Base-by-base conservation (phyloP, 2,113 vertebrate genomes). In the Ceyx margarethae region DNA sequence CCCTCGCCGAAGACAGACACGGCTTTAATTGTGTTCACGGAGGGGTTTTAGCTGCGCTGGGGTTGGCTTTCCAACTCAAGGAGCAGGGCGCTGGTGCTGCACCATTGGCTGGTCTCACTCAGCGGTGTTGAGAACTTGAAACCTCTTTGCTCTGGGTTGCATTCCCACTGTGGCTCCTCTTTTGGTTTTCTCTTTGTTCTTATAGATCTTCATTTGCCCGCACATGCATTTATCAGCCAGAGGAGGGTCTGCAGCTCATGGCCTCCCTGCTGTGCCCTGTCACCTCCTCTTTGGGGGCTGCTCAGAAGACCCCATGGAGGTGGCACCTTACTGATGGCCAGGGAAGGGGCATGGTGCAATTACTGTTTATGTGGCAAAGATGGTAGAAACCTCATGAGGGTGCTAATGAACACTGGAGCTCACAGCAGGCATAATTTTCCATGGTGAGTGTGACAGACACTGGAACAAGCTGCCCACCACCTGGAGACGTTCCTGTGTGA, bases 331-430 rank as follows among this genome's bases (percentile, higher is more conserved):
- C 22, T 45, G 53, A 6, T 19, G 68, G 26, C 60, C 45, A 12
- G 45, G 53, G n/a, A 53, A 18, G 45, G 53, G 35, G 21, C 35
- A 45, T 1, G 3, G 31, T 19, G 75, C 76, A 51, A 31, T 9
- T 46, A 10, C 45, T 40, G 8, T 5, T 20, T 21, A n/a, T 3
- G 0, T 14, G 35, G 58, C 1, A 1, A 40, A 42, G 25, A 50
- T 3, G 3, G 16, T 9, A 45, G 45, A 68, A 11, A 4, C 61
- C 53, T 74, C 18, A 0, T 28, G 23, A 74, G 60, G 58, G 8
- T 22, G 35, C 45, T 45, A 18, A 58, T 4, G 3, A 51, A 21
- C 0, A 0, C 35, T 8, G 1, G 60, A 66, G 43, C 76, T 87
- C 58, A 15, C 35, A 13, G 17, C 0, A 3, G 23, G 48, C 28